A percentile compares a stretch with the other conserved stretches of the same genome.
phyloP scores from a whole-genome alignment of 2,888 invertebrate species.

The Mythimna lalbum region DNA sequence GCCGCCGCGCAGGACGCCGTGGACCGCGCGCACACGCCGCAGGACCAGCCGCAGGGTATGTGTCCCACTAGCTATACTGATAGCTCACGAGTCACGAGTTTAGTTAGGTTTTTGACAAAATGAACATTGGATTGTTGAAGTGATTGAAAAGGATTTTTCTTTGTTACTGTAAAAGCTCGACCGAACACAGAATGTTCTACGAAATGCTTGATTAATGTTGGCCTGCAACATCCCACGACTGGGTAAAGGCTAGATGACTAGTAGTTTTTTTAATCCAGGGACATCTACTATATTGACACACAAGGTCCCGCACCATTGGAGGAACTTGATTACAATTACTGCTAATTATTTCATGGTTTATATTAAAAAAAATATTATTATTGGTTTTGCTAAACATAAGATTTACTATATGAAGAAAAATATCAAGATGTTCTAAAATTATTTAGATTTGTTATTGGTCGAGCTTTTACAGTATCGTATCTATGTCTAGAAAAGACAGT shows the following conservation, averaged over 20 bases:
- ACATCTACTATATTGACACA: too few relatives aligned
- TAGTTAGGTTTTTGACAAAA: background rate
- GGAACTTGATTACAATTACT: too few relatives aligned
- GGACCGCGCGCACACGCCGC: constrained; percentile 81
- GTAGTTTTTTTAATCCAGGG: too few relatives aligned
- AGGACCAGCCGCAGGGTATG: constrained; percentile 82
- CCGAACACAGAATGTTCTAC: background rate
- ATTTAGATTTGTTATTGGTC: background rate
- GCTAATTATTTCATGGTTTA: too few relatives aligned
- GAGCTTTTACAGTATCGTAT: constrained; percentile 6
- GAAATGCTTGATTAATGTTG: background rate
- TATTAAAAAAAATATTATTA: too few relatives aligned
- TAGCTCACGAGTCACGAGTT: background rate
- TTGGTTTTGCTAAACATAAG: too few relatives aligned
- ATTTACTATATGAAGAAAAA: background rate
- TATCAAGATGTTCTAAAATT: background rate
- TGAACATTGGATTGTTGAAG: background rate
- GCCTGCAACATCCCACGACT: too few relatives aligned
- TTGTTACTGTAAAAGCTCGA: constrained; percentile 10
- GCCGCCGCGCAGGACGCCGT: constrained; percentile 81
- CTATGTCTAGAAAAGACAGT: background rate
- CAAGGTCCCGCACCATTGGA: too few relatives aligned
- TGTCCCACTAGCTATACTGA: background rate
- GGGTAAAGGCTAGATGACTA: too few relatives aligned
- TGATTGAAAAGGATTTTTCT: background rate